phyloP scores from a whole-genome alignment of 2,888 invertebrate genomes.

The Plebejus anna region DNA sequence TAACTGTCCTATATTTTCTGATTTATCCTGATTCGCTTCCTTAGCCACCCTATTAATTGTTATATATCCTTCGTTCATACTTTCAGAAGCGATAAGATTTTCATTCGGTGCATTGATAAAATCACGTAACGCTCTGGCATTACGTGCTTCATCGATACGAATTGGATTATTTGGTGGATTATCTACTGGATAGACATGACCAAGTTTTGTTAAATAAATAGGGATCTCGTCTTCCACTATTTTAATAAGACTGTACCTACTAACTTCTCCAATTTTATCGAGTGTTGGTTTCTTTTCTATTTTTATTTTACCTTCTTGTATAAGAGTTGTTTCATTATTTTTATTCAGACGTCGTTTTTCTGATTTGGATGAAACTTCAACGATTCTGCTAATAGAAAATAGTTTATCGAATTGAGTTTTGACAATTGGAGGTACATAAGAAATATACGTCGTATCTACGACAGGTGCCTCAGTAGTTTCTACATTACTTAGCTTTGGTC shows the following conservation, averaged over 20 bases:
- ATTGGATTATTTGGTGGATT: constrained; percentile 72
- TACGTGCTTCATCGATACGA: constrained; percentile 73
- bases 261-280: constrained; percentile 85
- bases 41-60: constrained; percentile 54
- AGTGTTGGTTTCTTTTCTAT: constrained; percentile 81
- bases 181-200: constrained; percentile 72
- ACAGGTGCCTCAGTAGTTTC: constrained; percentile 39
- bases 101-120: constrained; percentile 64
- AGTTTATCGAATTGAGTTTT: constrained; percentile 80
- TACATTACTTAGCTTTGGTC: constrained; percentile 29
- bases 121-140: constrained; percentile 66
- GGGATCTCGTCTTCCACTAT: constrained; percentile 81
- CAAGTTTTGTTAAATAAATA: constrained; percentile 70
- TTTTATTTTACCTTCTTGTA: constrained; percentile 74
- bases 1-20: constrained; percentile 51
- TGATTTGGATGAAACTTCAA: constrained; percentile 84
- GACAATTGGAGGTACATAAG: constrained; percentile 55
- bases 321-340: constrained; percentile 73
- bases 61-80: constrained; percentile 72
- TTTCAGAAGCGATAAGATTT: constrained; percentile 72
- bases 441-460: constrained; percentile 49
- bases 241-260: constrained; percentile 84
- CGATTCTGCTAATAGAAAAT: constrained; percentile 84
- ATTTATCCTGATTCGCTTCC: constrained; percentile 42
- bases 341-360: constrained; percentile 80